Base-by-base conservation (phyloP, 2,113 vertebrate species). In the Boulengeromyrus knoepffleri region DNA sequence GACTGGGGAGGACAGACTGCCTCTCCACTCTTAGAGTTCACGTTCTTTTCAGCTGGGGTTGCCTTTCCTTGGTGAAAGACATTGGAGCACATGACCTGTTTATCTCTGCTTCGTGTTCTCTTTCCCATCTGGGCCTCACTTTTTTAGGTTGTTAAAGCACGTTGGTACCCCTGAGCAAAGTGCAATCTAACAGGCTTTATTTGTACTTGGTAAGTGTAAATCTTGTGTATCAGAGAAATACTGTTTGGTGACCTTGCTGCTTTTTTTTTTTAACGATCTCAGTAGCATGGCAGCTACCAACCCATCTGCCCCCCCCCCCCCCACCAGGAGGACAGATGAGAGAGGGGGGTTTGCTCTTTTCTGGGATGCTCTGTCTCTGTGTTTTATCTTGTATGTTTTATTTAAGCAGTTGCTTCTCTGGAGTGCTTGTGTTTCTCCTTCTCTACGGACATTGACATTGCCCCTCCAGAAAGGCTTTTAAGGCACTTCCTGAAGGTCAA, bases 401-500 rank as follows among this genome's bases (percentile, higher is more conserved):
- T 39, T 80, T 42, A 80, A 80, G 36, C 15, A 15, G 62, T 70
- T 31, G 5, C 62, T 70, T 70, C 39, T 85, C 42, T 85, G 42
- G 42, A 85, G 45, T 45, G 17, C 45, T 47, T 85, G 6, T 47
- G 21, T 45, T 39, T 21, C 45, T n/a, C 45, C 0, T 84, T 9
- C 12, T 87, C 15, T 87, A n/a, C 17, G 7, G 17, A 36, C 50
- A 36, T 15, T 87, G 85, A 53, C 85, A 56, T 31, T 47, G 12
- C 31, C n/a, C 50, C 47, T 36, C 50, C 10, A 53, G 85, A 39
- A 53, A 87, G n/a, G 47, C 47, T 52, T 52, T 53, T 31, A 6
- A 52, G 45, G 49, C 45, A 17, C 85, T 87, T 87, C 85, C 85
- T 53, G 49, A 87, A 87, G 85, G 49, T 87, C 85, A 87, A 8